Conservation (phyloP, 2,888 invertebrate species). For the Homarus gammarus region DNA sequence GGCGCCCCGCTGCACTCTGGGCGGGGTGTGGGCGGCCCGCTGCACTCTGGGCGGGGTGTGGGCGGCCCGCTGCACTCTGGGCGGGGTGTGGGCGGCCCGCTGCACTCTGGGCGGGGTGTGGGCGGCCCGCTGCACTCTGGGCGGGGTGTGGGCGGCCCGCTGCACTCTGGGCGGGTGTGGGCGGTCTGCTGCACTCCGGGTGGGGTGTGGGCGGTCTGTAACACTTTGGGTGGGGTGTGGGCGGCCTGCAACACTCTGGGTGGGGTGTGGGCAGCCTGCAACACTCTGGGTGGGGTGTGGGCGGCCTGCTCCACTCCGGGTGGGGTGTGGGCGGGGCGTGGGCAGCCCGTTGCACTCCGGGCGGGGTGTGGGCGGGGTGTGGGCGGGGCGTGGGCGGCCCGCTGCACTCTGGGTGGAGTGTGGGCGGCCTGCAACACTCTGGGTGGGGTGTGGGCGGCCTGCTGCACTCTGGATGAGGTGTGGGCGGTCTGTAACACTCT, state of each 20-base stretch:
- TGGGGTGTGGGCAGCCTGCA: background rate
- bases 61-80: slow-evolving; percentile 28
- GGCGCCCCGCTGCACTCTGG: slow-evolving; percentile 11
- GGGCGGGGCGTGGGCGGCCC: no score
- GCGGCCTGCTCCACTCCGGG: no score
- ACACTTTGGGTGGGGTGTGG: slow-evolving; percentile 25
- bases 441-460: no score
- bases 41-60: slow-evolving; percentile 12
- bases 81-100: background rate
- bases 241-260: slow-evolving; percentile 21
- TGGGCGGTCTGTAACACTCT: no score
- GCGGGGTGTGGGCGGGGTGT: no score
- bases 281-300: slow-evolving; percentile 17
- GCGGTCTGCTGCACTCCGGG: slow-evolving; percentile 18
- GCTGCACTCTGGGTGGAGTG: slow-evolving; percentile 6
- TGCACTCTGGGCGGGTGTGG: slow-evolving; percentile 13
- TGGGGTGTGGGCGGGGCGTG: background rate
- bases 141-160: slow-evolving; percentile 18
- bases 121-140: no score
- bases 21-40: slow-evolving; percentile 22
- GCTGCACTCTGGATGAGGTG: no score
- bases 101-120: slow-evolving; percentile 11
- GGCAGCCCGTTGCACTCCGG: slow-evolving; percentile 7
- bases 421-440: no score
- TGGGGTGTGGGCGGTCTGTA: slow-evolving; percentile 37